Conservation (phyloP, 2,888 invertebrate genomes). For the Tuberolachnus salignus region DNA sequence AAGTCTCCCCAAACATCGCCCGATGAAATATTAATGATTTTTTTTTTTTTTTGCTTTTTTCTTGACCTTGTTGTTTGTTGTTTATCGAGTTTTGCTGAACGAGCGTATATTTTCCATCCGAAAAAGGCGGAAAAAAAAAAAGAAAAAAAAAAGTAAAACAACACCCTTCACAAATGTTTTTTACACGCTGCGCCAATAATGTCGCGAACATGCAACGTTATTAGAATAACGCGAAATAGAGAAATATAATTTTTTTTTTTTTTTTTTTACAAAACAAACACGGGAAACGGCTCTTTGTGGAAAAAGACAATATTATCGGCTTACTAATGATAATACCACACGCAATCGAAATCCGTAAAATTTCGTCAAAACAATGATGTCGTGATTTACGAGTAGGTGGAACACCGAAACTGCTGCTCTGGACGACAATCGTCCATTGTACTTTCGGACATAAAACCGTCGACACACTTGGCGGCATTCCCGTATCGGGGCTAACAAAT, state of each 20-base stretch:
- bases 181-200: too few relatives aligned
- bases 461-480: slow-evolving; percentile 25
- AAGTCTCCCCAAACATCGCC: slow-evolving; percentile 16
- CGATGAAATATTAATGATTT: slow-evolving; percentile 51
- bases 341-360: slow-evolving; percentile 18
- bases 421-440: neutral
- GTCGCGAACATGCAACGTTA: too few relatives aligned
- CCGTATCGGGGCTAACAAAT: too few relatives aligned
- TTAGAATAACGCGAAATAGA: neutral
- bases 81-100: slow-evolving; percentile 13
- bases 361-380: slow-evolving; percentile 34
- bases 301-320: slow-evolving; percentile 4
- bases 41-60: neutral
- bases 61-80: neutral
- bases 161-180: too few relatives aligned
- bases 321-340: neutral
- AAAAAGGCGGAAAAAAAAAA: neutral
- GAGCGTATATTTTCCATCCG: neutral
- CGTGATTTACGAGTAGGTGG: slow-evolving; percentile 49
- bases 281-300: neutral
- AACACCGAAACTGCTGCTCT: neutral
- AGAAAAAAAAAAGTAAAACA: slow-evolving; percentile 6
- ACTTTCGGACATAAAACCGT: slow-evolving; percentile 11
- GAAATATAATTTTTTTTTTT: neutral
- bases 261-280: neutral